Evolutionary conservation across 2,888 invertebrate genomes (phyloP), one percentile per base, ranked within the genome.

Genomic region (Drosophila villosipedis): DNA sequence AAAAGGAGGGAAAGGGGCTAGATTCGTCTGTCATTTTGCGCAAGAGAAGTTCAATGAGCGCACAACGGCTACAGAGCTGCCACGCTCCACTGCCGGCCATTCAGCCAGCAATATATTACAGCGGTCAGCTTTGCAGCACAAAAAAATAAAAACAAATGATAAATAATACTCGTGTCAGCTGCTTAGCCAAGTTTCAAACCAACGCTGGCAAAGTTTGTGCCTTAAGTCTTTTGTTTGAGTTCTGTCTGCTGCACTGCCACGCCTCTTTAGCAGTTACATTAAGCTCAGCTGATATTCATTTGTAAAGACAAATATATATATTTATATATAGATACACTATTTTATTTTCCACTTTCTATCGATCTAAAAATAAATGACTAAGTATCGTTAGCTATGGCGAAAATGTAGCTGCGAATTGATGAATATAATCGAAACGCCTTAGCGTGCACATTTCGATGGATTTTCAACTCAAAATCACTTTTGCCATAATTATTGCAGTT

Each of bases 41-140:
- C 89, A 87, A 90, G 82, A 83, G 62, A 78, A 82, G 87, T 87
- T 90, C 90, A 87, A 86, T 90, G 89, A 85, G 89, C 86, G 78
- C 70, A 76, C 62, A 64, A 54, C 67, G 66, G 90, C 76, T 79
- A 74, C 67, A 68, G 55, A 78, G 77, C 77, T 54, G 73, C 66
- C 58, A 90, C 78, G 89, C 90, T 88, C 73, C 76, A 81, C 77
- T 76, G 84, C 76, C 69, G 55, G 60, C 59, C 67, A 74, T 62
- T 55, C 63, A 66, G 74, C 53, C 60, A 65, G 28, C 37, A 47
- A 50, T 22, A 35, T 54, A 54, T 50, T 25, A 30, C 52, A 74
- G 58, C 61, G 60, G 55, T 55, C 73, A 68, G 64, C 41, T 53
- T 62, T 58, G 22, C 33, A 43, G 41, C 28, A 5, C 3, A 53